phyloP scores from a whole-genome alignment of 2,888 invertebrate species.

The Eutolmus rufibarbis region DNA sequence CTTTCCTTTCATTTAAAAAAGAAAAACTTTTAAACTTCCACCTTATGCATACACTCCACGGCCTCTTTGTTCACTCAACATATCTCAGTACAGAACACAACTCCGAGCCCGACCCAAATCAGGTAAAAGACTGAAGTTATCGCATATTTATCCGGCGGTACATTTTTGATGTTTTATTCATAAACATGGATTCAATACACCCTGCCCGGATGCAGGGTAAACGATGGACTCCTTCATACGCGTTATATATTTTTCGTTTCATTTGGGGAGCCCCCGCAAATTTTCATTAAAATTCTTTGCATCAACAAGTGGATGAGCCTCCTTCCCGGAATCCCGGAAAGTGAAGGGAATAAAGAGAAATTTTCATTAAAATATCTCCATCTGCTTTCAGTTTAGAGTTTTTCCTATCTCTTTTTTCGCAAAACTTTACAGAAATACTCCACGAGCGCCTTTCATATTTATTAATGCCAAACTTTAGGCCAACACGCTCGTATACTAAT shows the following conservation, averaged over 20 bases:
- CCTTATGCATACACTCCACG: not conserved
- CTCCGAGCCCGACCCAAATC: not conserved
- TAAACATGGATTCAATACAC: not conserved
- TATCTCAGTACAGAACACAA: not conserved
- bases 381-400: not conserved
- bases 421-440: not conserved
- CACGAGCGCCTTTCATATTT: not conserved
- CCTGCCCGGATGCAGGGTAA: not conserved
- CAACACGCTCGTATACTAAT: not conserved
- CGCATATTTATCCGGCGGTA: not conserved
- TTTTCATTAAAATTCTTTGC: constrained; percentile 21
- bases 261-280: not conserved
- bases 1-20: not conserved
- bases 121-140: constrained; percentile 18
- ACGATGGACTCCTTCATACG: not conserved
- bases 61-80: not conserved
- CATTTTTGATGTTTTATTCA: constrained; percentile 1
- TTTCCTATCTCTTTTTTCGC: not conserved
- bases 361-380: not conserved
- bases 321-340: not conserved
- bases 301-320: not conserved
- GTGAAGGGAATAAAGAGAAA: not conserved
- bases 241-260: not conserved
- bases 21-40: not conserved
- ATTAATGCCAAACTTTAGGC: not conserved